Evolutionary conservation across 2,113 vertebrate genomes (phyloP).

Genomic region (Anseranas semipalmata): DNA sequence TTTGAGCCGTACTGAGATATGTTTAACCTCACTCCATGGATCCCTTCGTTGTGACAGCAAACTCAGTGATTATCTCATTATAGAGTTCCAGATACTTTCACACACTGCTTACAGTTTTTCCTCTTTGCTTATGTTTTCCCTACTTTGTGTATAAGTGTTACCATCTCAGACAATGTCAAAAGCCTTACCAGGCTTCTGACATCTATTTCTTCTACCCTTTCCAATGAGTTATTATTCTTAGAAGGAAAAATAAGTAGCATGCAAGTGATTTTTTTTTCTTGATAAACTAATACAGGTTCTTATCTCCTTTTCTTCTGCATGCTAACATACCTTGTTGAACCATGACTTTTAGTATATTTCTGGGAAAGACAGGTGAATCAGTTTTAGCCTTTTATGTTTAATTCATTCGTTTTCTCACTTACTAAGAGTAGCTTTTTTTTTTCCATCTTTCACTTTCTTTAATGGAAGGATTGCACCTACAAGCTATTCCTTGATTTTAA

Average conservation of each 20-base stretch:
- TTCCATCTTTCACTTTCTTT: neutral
- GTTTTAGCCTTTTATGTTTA: slow-evolving; percentile 10
- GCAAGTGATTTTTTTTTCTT: neutral
- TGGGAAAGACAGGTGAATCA: neutral
- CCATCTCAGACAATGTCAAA: neutral
- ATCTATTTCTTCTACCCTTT: neutral
- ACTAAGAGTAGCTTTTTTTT: neutral
- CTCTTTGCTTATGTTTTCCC: neutral
- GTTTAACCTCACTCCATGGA: neutral
- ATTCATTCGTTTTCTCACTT: neutral
- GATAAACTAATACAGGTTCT: neutral
- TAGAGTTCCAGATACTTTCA: neutral
- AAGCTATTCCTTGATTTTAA: neutral
- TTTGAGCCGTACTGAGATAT: neutral
- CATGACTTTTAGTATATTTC: neutral
- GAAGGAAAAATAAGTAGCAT: neutral
- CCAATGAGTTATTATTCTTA: neutral
- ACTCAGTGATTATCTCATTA: neutral
- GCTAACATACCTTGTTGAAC: neutral
- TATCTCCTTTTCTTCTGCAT: neutral
- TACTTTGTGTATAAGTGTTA: neutral
- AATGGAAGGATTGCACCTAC: neutral
- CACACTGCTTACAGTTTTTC: neutral
- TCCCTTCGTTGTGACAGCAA: neutral
- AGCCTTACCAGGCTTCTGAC: neutral